Conservation (phyloP, 2,113 vertebrate genomes). For the Archocentrus centrarchus region DNA sequence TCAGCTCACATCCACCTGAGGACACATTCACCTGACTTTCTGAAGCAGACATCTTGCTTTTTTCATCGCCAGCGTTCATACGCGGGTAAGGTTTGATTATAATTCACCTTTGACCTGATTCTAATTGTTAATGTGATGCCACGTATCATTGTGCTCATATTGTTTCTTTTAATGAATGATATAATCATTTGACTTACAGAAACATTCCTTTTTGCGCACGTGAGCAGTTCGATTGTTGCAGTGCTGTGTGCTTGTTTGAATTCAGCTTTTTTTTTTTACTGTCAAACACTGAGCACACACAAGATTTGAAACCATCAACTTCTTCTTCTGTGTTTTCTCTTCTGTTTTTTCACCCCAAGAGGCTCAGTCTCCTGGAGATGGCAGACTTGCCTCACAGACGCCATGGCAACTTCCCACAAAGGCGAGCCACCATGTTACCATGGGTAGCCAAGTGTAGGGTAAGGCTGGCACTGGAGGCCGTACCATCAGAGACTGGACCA, state of each 20-base stretch:
- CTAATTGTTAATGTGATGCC: neutral
- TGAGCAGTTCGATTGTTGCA: neutral
- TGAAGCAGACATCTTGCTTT: conserved; percentile 26
- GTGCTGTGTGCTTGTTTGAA: conserved; percentile 17
- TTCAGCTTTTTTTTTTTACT: neutral
- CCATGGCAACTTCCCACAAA: conserved; percentile 69
- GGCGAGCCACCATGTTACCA: conserved; percentile 39
- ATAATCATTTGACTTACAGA: neutral
- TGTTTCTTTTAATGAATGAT: neutral
- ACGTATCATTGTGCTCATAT: neutral
- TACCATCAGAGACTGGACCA: conserved; percentile 46
- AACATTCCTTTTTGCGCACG: neutral
- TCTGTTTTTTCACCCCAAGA: conserved; percentile 35
- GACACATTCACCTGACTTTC: conserved; percentile 30
- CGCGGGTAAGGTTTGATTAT: conserved; percentile 12
- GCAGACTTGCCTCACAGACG: conserved; percentile 25
- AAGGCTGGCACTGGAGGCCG: conserved; percentile 19
- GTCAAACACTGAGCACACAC: conserved; percentile 20
- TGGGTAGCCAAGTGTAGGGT: conserved; percentile 8
- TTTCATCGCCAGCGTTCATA: neutral
- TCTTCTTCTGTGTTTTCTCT: conserved; percentile 40
- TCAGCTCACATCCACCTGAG: conserved; percentile 24
- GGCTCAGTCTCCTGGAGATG: conserved; percentile 52
- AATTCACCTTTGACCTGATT: neutral
- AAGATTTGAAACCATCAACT: conserved; percentile 29